Evolutionary conservation across 1,140 invertebrate genomes (phyloP).

Genomic region (Anoplophora glabripennis): DNA sequence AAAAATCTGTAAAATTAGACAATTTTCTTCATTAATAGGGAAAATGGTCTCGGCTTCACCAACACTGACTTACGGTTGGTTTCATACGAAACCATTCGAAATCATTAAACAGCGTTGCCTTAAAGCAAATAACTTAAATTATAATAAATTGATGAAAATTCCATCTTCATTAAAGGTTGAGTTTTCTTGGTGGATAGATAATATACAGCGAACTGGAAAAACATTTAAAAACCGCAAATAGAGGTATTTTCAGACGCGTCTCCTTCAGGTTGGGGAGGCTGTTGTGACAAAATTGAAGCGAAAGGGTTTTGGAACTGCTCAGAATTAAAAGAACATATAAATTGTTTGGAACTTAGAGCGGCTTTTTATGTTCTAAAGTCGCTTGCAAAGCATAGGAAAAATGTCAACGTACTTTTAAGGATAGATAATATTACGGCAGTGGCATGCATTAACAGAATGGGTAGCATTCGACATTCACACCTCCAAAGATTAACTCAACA

Average conservation of each 20-base stretch:
- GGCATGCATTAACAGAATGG: constrained; percentile 36
- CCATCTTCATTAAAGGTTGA: constrained; percentile 8
- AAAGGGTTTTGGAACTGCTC: constrained; percentile 4
- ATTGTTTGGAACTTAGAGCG: constrained; percentile 19
- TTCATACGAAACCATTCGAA: too few relatives aligned
- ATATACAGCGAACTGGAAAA: too few relatives aligned
- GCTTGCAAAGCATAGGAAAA: constrained; percentile 11
- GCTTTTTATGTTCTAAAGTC: constrained; percentile 19
- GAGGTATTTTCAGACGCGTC: constrained; percentile 17
- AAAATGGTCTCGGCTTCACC: too few relatives aligned
- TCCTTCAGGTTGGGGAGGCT: constrained; percentile 12
- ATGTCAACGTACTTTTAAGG: constrained; percentile 3
- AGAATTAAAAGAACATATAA: constrained; percentile 11
- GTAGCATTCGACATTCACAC: constrained; percentile 24
- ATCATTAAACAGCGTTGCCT: too few relatives aligned
- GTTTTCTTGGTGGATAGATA: background rate
- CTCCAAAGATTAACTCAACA: constrained; percentile 22
- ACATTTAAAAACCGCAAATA: background rate
- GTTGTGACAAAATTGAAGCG: background rate
- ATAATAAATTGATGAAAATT: too few relatives aligned
- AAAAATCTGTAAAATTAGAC: too few relatives aligned
- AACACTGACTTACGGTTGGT: too few relatives aligned
- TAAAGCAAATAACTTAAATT: too few relatives aligned
- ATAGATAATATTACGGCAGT: constrained; percentile 20
- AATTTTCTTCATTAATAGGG: too few relatives aligned